Conservation (phyloP, 1,140 invertebrate genomes). For the Metaphire vulgaris region DNA sequence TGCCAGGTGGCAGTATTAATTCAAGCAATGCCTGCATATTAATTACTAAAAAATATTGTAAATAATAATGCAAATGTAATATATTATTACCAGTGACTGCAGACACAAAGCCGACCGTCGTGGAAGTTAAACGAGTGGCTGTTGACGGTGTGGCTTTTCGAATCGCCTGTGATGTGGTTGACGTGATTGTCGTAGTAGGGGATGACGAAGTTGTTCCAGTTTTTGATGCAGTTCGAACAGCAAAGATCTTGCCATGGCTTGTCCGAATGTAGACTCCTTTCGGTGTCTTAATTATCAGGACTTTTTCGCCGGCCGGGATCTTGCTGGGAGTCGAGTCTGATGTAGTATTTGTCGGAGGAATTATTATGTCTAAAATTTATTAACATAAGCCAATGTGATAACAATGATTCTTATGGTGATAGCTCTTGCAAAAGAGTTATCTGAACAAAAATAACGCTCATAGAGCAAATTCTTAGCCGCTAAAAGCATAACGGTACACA, state of each 20-base stretch:
- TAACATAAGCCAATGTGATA: too few species aligned
- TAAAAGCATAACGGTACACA: too few species aligned
- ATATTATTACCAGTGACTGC: background rate
- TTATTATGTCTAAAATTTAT: constrained; percentile 86
- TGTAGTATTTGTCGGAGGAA: constrained; percentile 67
- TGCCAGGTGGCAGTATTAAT: too few species aligned
- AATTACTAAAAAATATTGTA: too few species aligned
- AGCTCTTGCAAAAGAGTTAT: too few species aligned
- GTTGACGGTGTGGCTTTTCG: background rate
- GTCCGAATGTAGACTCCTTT: constrained; percentile 93
- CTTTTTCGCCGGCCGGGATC: constrained; percentile 85
- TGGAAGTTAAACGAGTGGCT: background rate
- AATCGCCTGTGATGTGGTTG: background rate
- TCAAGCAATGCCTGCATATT: too few species aligned
- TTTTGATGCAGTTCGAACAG: constrained; percentile 63
- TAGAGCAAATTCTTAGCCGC: too few species aligned
- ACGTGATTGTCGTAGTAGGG: background rate
- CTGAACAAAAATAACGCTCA: too few species aligned
- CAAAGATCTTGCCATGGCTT: constrained; percentile 90
- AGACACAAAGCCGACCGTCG: background rate
- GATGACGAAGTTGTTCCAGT: background rate
- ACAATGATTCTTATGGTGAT: too few species aligned
- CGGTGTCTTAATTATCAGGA: constrained; percentile 85
- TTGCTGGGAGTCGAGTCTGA: constrained; percentile 66
- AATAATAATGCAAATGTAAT: too few species aligned